phyloP scores from a whole-genome alignment of 92 coral and sea anemone genomes.

The Zoanthus sansibaricus region DNA sequence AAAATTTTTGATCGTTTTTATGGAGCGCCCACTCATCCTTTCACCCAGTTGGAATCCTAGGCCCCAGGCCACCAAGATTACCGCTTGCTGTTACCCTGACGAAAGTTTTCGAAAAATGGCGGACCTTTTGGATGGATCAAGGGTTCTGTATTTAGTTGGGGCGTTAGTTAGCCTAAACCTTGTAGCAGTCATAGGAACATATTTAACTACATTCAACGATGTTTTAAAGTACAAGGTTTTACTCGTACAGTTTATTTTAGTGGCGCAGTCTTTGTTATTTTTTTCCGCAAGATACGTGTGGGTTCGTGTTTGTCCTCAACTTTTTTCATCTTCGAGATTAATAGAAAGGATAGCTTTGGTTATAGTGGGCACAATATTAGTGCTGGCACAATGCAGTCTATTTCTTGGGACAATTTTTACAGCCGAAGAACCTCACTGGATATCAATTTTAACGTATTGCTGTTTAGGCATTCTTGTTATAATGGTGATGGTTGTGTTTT shows the following conservation, averaged over 20 bases:
- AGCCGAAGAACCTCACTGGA: slow-evolving; percentile 79
- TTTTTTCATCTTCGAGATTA: slow-evolving; percentile 44
- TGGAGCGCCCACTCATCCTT: too few relatives aligned
- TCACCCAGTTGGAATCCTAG: too few relatives aligned
- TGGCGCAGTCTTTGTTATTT: slow-evolving; percentile 69
- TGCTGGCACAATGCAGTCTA: slow-evolving; percentile 76
- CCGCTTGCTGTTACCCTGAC: too few relatives aligned
- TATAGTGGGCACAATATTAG: slow-evolving; percentile 58
- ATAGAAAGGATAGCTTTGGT: slow-evolving; percentile 50
- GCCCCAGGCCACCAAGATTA: not conserved
- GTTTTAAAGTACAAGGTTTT: slow-evolving; percentile 72
- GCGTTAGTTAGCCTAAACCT: slow-evolving; percentile 72
- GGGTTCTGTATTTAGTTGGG: slow-evolving; percentile 61
- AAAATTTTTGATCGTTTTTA: too few relatives aligned
- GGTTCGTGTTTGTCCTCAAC: slow-evolving; percentile 71
- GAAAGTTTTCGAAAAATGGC: slow-evolving; percentile 53
- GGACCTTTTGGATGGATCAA: slow-evolving; percentile 44
- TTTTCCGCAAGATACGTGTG: slow-evolving; percentile 77
- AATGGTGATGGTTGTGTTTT: slow-evolving; percentile 59
- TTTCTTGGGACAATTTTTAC: slow-evolving; percentile 80
- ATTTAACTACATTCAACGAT: slow-evolving; percentile 68
- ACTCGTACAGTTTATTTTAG: slow-evolving; percentile 69
- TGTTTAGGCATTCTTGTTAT: slow-evolving; percentile 71
- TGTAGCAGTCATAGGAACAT: slow-evolving; percentile 72
- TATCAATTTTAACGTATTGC: slow-evolving; percentile 67